Evolutionary conservation across 2,113 vertebrate species (phyloP), one percentile per base, ranked within the genome.

Genomic region (Serinus canaria): DNA sequence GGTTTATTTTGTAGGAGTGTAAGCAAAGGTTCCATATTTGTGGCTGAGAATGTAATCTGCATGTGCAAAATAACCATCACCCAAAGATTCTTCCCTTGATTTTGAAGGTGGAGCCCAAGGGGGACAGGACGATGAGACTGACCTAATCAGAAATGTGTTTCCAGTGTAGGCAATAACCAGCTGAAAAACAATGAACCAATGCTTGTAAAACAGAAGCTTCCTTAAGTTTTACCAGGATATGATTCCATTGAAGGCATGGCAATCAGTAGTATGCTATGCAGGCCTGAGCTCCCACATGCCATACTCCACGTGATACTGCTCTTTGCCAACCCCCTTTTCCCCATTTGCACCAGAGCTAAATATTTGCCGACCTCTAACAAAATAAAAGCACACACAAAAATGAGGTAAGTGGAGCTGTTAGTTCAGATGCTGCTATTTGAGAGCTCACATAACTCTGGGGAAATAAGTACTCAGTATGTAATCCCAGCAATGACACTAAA

Each of bases 401-500:
- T 60, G 63, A 90, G 72, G 85, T 76, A 81, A 97, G 86, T 78
- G 92, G 92, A 94, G 83, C 83, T 96, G 75, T 89, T 96, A 89
- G 86, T 85, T 93, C 96, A 96, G 88, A 93, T 59, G 52, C 90
- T 4, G 63, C 83, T 96, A 91, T 96, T 95, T 95, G 93, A 96
- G 88, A 95, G 46, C 92, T 95, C 93, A 92, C 90, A 74, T 72
- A 70, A 46, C 96, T 95, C 96, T 95, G 87, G 96, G 97, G 96
- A 97, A 97, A 97, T 97, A 97, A 97, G 89, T 92, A 94, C 92
- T 93, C 89, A 91, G 87, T 94, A 94, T 88, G 92, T 95, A 97
- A 96, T 96, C 95, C 96, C 77, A 68, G 92, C 77, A 95, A 95
- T 83, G 92, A 91, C 95, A 96, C 95, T 91, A 91, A 94, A 95